phyloP scores from a whole-genome alignment of 2,113 vertebrate genomes.

The Microtus oregoni region DNA sequence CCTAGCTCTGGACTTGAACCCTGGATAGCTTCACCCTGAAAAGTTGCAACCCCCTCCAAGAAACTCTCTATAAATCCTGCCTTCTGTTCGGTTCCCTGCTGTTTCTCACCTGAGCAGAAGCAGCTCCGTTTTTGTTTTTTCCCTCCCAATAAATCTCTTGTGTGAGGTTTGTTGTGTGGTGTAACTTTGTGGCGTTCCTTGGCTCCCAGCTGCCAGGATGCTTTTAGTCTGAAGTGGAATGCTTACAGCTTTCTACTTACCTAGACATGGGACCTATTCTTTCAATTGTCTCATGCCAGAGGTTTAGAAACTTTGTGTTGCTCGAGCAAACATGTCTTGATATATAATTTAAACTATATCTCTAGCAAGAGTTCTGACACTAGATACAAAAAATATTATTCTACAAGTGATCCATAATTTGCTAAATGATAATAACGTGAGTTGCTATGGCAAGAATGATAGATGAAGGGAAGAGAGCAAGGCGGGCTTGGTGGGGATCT shows the following conservation, averaged over 20 bases:
- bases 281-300: not conserved
- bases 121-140: not conserved
- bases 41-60: not conserved
- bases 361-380: not conserved
- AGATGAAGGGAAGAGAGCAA: not conserved
- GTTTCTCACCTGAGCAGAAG: not conserved
- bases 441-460: not conserved
- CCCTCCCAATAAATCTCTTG: not conserved
- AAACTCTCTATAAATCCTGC: not conserved
- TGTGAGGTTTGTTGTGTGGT: not conserved
- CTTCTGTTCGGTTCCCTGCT: not conserved
- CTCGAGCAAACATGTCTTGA: not conserved
- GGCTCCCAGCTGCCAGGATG: not conserved
- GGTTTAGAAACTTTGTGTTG: conserved; percentile 16
- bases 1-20: not conserved
- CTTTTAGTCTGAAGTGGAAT: not conserved
- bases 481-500: not conserved
- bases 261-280: not conserved
- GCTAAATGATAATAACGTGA: not conserved
- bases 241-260: not conserved
- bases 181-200: not conserved
- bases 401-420: conserved; percentile 12
- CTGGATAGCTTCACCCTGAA: not conserved
- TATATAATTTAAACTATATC: not conserved
- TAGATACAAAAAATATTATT: not conserved